Evolutionary conservation across 2,113 vertebrate genomes (phyloP).

Genomic region (Istiophorus platypterus): DNA sequence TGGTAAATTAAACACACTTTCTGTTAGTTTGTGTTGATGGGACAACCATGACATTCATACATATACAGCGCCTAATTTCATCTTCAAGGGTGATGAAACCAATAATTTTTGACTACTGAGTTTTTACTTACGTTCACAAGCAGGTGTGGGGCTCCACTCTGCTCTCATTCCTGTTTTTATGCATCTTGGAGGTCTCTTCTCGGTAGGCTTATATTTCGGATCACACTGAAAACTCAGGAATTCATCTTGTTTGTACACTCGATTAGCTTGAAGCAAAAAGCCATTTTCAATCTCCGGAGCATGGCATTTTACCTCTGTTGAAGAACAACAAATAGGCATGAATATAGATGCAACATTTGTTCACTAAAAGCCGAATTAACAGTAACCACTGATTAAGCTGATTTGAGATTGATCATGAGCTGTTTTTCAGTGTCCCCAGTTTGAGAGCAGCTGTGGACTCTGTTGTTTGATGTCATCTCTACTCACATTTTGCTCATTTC

Average conservation of each 20-base stretch:
- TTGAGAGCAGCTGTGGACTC: neutral
- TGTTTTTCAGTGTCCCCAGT: neutral
- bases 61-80: neutral
- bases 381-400: neutral
- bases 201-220: accelerated
- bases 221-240: constrained; percentile 51
- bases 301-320: constrained; percentile 64
- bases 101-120: neutral
- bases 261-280: accelerated
- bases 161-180: constrained; percentile 6
- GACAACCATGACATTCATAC: neutral
- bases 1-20: neutral
- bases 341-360: neutral
- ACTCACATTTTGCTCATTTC: too few relatives aligned
- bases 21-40: neutral
- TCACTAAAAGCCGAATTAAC: neutral
- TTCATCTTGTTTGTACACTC: constrained; percentile 44
- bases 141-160: constrained; percentile 71
- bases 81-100: neutral
- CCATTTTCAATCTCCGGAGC: constrained; percentile 37
- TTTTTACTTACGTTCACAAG: constrained; percentile 70
- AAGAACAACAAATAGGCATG: neutral
- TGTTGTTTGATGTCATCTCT: too few relatives aligned
- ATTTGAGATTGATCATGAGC: neutral
- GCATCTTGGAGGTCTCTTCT: constrained; percentile 48